These are phyloP conservation scores for Tragopan temminckii DNA, from an alignment of 2,797 vertebrate species.

Conservation along the genomic window DNA sequence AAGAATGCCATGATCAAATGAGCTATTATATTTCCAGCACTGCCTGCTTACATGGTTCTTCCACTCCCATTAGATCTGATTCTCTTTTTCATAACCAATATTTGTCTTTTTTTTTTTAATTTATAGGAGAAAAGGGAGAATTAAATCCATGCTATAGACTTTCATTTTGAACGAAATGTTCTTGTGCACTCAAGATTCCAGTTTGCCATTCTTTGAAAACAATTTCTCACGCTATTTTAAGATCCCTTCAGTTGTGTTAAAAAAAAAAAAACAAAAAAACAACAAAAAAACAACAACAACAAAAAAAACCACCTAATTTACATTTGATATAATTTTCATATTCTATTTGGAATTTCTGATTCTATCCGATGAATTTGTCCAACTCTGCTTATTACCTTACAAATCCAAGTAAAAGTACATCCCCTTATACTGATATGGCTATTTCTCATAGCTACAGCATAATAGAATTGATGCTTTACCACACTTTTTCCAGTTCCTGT, in stretches of 20 bases:
- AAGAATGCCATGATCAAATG: background rate
- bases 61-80: background rate
- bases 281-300: background rate
- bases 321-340: background rate
- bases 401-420: background rate
- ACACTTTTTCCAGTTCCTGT: constrained; percentile 85
- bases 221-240: background rate
- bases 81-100: background rate
- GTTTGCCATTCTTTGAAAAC: background rate
- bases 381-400: background rate
- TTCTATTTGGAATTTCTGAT: background rate
- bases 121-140: background rate
- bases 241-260: background rate
- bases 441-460: background rate
- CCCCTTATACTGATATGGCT: background rate
- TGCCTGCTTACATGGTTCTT: background rate
- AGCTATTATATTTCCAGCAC: background rate
- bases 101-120: background rate
- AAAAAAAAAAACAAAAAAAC: background rate
- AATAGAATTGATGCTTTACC: constrained; percentile 75
- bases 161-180: background rate
- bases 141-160: background rate
- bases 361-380: background rate
- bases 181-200: background rate
- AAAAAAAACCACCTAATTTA: background rate